Evolutionary conservation across 2,888 invertebrate genomes (phyloP), one percentile per base, ranked within the genome.

Genomic region (Yponomeuta plumbellus): DNA sequence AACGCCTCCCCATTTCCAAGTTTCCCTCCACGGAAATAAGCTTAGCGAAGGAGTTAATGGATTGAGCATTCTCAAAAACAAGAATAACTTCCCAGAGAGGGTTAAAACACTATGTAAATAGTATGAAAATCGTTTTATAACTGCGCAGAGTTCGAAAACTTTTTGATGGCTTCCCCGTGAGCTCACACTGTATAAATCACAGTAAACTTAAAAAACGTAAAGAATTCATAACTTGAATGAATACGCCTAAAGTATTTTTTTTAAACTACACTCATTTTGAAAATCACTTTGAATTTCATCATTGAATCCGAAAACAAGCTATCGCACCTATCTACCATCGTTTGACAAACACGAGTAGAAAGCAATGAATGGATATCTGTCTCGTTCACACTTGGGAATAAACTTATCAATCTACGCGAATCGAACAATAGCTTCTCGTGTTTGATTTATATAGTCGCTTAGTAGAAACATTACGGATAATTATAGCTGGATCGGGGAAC

Each of bases 371-470:
- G 80, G 75, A 83, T 87, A 85, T 85, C 89, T 84, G 80, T 90
- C 91, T 80, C 91, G 80, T 88, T 91, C 88, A 85, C 91, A 88
- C 91, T 87, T 80, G 83, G 83, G 87, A 83, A 86, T 86, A 86
- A 86, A 86, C 87, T 88, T 88, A 90, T 91, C 91, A 91, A 91
- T 91, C 88, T 88, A 86, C 88, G 81, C 84, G 88, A 90, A 88
- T 91, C 91, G 89, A 91, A 91, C 89, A 90, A 90, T 88, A 91
- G 90, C 85, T 81, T 86, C 88, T 86, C 88, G 86, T 89, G 88
- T 91, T 89, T 90, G 91, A 91, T 91, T 91, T 91, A 90, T 89
- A 87, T 85, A 88, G 84, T 88, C 91, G 90, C 89, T 91, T 90
- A 90, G 91, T 88, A 87, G 85, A 85, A 90, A 87, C 88, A 90